These are phyloP conservation scores for Myrmecophaga tridactyla DNA, from an alignment of 2,113 vertebrate species.

Conservation along the genomic window DNA sequence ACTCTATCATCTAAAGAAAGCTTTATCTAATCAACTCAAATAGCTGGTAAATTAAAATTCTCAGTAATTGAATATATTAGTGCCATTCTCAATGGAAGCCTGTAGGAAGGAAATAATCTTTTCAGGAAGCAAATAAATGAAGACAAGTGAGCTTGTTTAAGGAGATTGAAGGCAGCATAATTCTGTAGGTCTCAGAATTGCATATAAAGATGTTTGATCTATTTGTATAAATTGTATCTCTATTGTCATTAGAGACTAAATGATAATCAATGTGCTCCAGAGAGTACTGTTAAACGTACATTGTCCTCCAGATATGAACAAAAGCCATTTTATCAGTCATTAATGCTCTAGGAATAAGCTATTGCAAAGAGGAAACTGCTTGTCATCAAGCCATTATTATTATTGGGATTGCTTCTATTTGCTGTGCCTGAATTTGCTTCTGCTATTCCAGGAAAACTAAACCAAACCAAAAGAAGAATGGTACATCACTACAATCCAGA, in stretches of 20 bases:
- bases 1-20: conserved; percentile 67
- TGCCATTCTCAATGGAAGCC: not conserved
- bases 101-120: not conserved
- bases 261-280: not conserved
- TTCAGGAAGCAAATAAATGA: not conserved
- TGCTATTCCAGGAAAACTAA: not conserved
- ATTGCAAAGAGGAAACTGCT: not conserved
- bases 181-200: not conserved
- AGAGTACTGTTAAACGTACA: not conserved
- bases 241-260: not conserved
- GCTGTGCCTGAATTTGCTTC: not conserved
- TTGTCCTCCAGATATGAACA: not conserved
- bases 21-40: conserved; percentile 56
- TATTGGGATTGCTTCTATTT: not conserved
- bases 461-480: not conserved
- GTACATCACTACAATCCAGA: not conserved
- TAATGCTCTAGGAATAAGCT: not conserved
- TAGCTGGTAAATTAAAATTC: conserved; percentile 69
- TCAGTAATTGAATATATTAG: conserved; percentile 56
- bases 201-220: not conserved
- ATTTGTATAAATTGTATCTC: not conserved
- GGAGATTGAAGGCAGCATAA: not conserved
- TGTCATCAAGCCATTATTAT: not conserved
- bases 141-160: not conserved
- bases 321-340: not conserved